phyloP scores from a whole-genome alignment of 1,140 invertebrate genomes.

The Chionoecetes opilio region DNA sequence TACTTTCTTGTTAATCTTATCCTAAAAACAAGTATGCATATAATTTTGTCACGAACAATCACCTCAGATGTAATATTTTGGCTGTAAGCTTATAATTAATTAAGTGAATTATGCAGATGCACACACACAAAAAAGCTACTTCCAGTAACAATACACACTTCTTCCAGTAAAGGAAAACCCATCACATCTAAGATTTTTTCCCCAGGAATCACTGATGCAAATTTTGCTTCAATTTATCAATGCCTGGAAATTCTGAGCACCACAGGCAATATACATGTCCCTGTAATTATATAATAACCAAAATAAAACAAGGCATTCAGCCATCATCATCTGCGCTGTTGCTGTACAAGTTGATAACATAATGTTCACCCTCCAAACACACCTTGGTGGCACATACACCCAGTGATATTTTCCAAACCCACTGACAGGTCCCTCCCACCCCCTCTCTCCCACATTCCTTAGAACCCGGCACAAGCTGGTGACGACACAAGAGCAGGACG shows the following conservation, averaged over 20 bases:
- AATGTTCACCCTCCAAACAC: slow-evolving; percentile 6
- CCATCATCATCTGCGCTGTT: slow-evolving; percentile 6
- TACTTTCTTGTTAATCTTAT: not conserved
- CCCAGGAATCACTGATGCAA: not conserved
- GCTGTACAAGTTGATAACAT: not conserved
- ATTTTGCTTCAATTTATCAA: slow-evolving; percentile 23
- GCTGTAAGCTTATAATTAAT: not conserved
- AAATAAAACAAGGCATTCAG: slow-evolving; percentile 9
- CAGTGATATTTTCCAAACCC: not conserved
- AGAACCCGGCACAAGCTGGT: slow-evolving; percentile 24
- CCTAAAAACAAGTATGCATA: not conserved
- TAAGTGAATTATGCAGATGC: slow-evolving; percentile 20
- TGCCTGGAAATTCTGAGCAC: slow-evolving; percentile 4
- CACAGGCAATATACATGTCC: not conserved
- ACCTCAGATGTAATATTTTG: not conserved
- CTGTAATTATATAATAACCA: not conserved
- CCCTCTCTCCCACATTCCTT: not conserved
- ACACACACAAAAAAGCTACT: not conserved
- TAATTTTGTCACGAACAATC: slow-evolving; percentile 5
- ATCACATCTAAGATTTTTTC: not conserved
- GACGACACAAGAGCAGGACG: slow-evolving; percentile 29
- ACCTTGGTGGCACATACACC: not conserved
- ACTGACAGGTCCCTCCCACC: not conserved
- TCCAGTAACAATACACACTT: not conserved
- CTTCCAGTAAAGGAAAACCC: not conserved